phyloP scores from a whole-genome alignment of 2,888 invertebrate genomes.

The Enchytraeus crypticus region DNA sequence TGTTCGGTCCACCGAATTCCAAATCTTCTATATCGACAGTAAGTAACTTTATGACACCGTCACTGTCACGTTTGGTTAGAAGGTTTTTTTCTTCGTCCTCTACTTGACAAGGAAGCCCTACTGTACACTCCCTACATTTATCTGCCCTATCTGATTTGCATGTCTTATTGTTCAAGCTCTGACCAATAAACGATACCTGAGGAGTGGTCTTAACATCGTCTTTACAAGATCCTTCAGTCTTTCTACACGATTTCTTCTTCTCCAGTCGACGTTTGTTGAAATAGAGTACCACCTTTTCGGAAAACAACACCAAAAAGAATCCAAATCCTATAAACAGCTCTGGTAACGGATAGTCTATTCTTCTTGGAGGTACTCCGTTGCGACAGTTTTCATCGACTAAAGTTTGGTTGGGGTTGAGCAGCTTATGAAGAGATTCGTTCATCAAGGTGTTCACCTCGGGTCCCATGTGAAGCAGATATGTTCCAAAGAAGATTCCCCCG shows the following conservation, averaged over 20 bases:
- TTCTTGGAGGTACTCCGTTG: conserved; percentile 14
- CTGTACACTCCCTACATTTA: conserved; percentile 12
- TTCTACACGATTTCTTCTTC: conserved; percentile 7
- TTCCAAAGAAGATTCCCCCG: conserved; percentile 44
- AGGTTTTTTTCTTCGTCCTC: not conserved
- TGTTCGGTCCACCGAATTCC: not conserved
- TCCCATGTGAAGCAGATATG: conserved; percentile 44
- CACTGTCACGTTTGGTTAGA: not conserved
- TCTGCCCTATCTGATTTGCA: not conserved
- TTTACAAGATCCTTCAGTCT: not conserved
- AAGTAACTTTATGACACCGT: conserved; percentile 5
- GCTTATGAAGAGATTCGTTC: conserved; percentile 14
- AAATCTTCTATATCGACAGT: conserved; percentile 13
- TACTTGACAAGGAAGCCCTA: conserved; percentile 13
- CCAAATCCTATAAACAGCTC: conserved; percentile 42
- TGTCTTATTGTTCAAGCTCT: not conserved
- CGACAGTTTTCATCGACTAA: not conserved
- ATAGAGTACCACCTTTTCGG: conserved; percentile 33
- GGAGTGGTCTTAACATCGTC: not conserved
- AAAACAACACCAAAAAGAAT: conserved; percentile 38
- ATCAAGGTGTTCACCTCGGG: conserved; percentile 39
- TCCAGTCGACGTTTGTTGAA: conserved; percentile 13
- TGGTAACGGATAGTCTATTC: conserved; percentile 36
- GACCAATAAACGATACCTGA: not conserved
- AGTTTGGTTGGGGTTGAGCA: not conserved